Conservation (phyloP, 2,113 vertebrate genomes). For the Otis tarda region DNA sequence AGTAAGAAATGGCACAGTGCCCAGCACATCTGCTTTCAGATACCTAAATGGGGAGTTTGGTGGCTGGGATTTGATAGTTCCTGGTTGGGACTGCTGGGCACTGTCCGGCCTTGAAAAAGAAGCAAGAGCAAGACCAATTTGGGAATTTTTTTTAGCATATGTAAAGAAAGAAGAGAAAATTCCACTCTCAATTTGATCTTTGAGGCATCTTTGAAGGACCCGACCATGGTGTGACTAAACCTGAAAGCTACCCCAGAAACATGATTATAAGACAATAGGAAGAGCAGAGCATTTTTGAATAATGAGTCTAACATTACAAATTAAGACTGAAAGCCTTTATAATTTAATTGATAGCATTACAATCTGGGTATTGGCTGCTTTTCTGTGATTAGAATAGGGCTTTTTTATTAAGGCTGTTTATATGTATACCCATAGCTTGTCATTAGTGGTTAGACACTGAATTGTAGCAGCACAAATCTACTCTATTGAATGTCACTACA, state of each 20-base stretch:
- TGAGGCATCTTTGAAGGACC: background rate
- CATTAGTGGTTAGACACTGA: background rate
- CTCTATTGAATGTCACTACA: background rate
- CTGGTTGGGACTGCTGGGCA: background rate
- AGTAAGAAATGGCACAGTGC: background rate
- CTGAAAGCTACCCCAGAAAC: background rate
- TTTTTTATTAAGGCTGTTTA: background rate
- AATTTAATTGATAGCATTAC: background rate
- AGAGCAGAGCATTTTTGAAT: background rate
- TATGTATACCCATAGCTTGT: background rate
- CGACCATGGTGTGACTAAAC: background rate
- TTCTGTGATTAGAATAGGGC: background rate
- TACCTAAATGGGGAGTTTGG: background rate
- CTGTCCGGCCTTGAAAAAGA: background rate
- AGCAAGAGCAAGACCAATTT: background rate
- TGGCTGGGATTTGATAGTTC: background rate
- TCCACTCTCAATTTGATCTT: background rate
- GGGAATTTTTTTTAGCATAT: background rate
- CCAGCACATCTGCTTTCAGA: background rate
- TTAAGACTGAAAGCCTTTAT: conserved; percentile 13
- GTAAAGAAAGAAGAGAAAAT: background rate
- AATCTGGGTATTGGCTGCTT: background rate
- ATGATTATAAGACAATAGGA: background rate
- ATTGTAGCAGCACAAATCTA: background rate
- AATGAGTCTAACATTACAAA: background rate